Evolutionary conservation across 2,888 invertebrate genomes (phyloP), one percentile per base, ranked within the genome.

Genomic region (Dicycla oo): DNA sequence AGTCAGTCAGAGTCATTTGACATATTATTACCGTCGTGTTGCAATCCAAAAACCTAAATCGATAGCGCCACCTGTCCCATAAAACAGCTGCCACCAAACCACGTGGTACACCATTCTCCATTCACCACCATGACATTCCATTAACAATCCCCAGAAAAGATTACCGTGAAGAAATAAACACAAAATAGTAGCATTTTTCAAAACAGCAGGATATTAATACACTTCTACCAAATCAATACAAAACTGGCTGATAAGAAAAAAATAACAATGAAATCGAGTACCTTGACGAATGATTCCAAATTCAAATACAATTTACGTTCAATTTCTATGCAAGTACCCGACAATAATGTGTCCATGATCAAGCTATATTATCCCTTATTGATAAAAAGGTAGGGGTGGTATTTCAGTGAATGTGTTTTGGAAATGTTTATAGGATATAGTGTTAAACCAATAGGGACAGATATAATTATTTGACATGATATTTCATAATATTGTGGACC

Each of bases 381-480:
- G 0, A 0, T 0, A 0, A 2, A 0, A 0, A 0, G 0, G 10
- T 53, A 68, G 34, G 26, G 62, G 20, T 69, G 6, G 8, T 34
- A 45, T 73, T 78, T 7, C 40, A 20, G 2, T 61, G 20, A 23
- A 3, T 26, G 3, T 1, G 3, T 2, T 30, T 54, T 40, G n/a
- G 38, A 63, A 47, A 40, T 69, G 30, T 60, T 69, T 53, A 81
- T 86, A 84, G 87, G 83, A 87, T 88, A 88, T 87, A 84, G 86
- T 86, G 83, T 82, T 73, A 81, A 86, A 83, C 90, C 89, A 91
- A 93, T 91, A 87, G 88, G 87, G 87, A 87, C 90, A 92, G 93
- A 92, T 93, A 90, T 88, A 89, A 93, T 94, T 93, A 91, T 92
- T 92, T 92, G 94, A 93, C 93, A 92, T 89, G 91, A 94, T 94